These are phyloP conservation scores for Dryococelus australis DNA, from an alignment of 2,888 invertebrate genomes.

Conservation along the genomic window DNA sequence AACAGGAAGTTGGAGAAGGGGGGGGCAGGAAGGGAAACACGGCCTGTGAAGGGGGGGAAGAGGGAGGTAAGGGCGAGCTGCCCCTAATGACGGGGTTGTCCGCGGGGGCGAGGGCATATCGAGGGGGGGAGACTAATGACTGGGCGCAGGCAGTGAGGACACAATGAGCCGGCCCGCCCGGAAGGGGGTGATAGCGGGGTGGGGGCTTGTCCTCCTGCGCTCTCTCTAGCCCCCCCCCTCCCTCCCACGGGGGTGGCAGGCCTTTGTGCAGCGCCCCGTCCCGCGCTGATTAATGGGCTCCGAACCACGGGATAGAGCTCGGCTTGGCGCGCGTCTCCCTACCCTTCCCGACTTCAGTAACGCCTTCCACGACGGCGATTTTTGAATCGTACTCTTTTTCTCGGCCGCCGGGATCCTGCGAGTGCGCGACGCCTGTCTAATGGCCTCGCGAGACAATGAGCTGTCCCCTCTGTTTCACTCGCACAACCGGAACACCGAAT, in stretches of 20 bases:
- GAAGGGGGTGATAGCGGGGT: not conserved
- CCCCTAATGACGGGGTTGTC: not conserved
- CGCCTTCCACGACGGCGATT: not conserved
- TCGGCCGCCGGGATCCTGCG: too few relatives aligned
- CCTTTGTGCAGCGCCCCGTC: not conserved
- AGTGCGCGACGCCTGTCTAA: not conserved
- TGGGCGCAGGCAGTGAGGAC: not conserved
- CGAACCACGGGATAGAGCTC: not conserved
- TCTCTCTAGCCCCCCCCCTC: too few relatives aligned
- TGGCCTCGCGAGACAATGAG: too few relatives aligned
- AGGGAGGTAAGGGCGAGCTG: not conserved
- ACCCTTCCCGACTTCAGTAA: not conserved
- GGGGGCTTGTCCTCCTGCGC: not conserved
- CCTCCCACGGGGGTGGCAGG: not conserved
- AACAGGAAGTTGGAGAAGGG: too few relatives aligned
- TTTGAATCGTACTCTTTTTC: not conserved
- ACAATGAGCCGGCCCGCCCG: not conserved
- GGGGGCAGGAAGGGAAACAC: conserved; percentile 37
- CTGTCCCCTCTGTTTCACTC: too few relatives aligned
- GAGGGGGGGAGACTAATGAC: not conserved
- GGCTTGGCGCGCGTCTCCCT: not conserved
- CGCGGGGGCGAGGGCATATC: not conserved
- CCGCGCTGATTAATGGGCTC: conserved; percentile 11
- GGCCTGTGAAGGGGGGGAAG: not conserved
- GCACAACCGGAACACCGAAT: too few relatives aligned